Evolutionary conservation across 2,888 invertebrate genomes (phyloP).

Genomic region (Papilio demoleus): DNA sequence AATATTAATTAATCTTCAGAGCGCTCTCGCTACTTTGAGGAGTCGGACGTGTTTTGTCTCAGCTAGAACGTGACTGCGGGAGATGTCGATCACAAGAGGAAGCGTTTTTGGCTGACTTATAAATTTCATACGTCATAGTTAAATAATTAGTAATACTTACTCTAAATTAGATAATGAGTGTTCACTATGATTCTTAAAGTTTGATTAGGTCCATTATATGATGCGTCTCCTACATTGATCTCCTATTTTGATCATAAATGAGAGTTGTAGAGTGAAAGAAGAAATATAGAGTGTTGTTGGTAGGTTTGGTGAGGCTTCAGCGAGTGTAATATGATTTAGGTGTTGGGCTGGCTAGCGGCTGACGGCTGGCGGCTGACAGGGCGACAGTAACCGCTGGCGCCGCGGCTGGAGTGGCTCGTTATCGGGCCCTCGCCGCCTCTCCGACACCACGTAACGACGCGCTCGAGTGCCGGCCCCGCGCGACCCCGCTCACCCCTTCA

Average conservation of each 20-base stretch:
- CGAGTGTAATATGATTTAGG: slow-evolving; percentile 15
- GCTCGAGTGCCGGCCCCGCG: slow-evolving; percentile 46
- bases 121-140: too few relatives aligned
- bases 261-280: neutral
- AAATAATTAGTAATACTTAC: too few relatives aligned
- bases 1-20: slow-evolving; percentile 41
- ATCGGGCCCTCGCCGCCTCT: slow-evolving; percentile 50
- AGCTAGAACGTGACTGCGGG: slow-evolving; percentile 31
- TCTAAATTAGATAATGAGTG: too few relatives aligned
- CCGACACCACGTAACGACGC: slow-evolving; percentile 50
- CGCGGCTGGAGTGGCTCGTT: slow-evolving; percentile 54
- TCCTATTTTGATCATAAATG: neutral
- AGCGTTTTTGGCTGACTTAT: slow-evolving; percentile 6
- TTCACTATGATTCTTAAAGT: too few relatives aligned
- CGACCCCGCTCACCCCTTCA: slow-evolving; percentile 37
- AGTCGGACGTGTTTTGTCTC: slow-evolving; percentile 41
- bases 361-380: slow-evolving; percentile 13
- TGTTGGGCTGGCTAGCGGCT: slow-evolving; percentile 14
- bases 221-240: too few relatives aligned
- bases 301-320: neutral
- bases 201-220: too few relatives aligned
- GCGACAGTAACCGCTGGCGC: slow-evolving; percentile 34
- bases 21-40: slow-evolving; percentile 33
- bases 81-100: neutral
- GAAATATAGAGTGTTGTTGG: neutral